Conservation (phyloP, 2,888 invertebrate genomes). For the Orthonychiurus folsomi region DNA sequence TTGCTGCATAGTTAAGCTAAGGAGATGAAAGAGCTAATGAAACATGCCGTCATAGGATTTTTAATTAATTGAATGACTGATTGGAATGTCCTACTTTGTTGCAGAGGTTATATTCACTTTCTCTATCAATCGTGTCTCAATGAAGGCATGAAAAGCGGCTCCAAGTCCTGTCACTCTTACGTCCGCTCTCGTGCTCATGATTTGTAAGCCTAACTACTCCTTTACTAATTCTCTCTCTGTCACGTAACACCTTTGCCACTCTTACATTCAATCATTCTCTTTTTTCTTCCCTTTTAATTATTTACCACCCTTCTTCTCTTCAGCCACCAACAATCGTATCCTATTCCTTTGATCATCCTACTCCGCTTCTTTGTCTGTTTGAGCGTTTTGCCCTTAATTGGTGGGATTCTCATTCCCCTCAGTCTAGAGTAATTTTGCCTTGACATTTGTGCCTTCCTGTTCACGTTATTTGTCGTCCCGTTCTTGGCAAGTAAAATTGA, state of each 20-base stretch:
- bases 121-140: slow-evolving; percentile 38
- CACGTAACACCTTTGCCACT: not conserved
- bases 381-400: too few species aligned
- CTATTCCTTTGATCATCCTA: too few species aligned
- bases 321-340: too few species aligned
- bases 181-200: slow-evolving; percentile 34
- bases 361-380: too few species aligned
- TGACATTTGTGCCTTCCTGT: too few species aligned
- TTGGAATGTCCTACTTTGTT: slow-evolving; percentile 22
- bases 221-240: not conserved
- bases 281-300: not conserved
- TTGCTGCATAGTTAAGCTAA: too few species aligned
- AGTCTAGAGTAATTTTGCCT: too few species aligned
- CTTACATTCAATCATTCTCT: too few species aligned
- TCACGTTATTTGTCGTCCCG: too few species aligned
- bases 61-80: not conserved
- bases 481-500: too few species aligned
- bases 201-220: slow-evolving; percentile 33
- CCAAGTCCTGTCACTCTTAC: slow-evolving; percentile 36
- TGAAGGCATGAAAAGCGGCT: slow-evolving; percentile 34
- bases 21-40: not conserved
- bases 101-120: slow-evolving; percentile 38
- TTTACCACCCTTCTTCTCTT: too few species aligned
- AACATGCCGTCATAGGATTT: not conserved
- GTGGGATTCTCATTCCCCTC: too few species aligned